phyloP scores from a whole-genome alignment of 2,888 invertebrate species.

The Hydraecia micacea region DNA sequence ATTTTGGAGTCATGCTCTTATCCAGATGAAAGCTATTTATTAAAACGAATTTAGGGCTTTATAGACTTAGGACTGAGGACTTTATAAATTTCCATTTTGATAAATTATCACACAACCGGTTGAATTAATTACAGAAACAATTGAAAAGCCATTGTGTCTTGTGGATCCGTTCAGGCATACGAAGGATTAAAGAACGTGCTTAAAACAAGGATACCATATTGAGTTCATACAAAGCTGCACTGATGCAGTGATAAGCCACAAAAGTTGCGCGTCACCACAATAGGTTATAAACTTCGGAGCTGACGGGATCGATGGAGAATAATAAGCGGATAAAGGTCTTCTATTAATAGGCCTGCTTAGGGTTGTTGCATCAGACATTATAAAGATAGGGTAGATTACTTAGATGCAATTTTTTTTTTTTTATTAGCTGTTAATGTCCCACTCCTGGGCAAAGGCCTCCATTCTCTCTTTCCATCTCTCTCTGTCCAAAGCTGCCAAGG shows the following conservation, averaged over 20 bases:
- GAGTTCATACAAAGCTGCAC: slow-evolving; percentile 1
- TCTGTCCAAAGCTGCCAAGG: neutral
- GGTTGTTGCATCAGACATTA: slow-evolving; percentile 34
- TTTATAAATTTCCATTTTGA: neutral
- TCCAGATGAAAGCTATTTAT: neutral
- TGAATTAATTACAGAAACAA: neutral
- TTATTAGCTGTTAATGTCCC: neutral
- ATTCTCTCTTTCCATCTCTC: neutral
- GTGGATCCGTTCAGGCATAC: neutral
- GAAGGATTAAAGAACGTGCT: neutral
- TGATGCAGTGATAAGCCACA: slow-evolving; percentile 21
- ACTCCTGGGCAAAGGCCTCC: neutral
- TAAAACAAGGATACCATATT: neutral
- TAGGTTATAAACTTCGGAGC: slow-evolving; percentile 67
- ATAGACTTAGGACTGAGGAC: too few species aligned
- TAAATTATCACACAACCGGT: neutral
- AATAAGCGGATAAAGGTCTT: slow-evolving; percentile 56
- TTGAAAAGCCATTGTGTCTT: neutral
- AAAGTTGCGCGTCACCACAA: slow-evolving; percentile 64
- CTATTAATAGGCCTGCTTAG: slow-evolving; percentile 59
- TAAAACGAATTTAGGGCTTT: neutral
- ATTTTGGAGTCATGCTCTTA: neutral
- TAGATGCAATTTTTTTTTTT: neutral
- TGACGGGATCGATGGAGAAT: slow-evolving; percentile 61
- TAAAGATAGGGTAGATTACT: neutral